Conservation (phyloP, 2,797 vertebrate species). For the Tragelaphus eurycerus region DNA sequence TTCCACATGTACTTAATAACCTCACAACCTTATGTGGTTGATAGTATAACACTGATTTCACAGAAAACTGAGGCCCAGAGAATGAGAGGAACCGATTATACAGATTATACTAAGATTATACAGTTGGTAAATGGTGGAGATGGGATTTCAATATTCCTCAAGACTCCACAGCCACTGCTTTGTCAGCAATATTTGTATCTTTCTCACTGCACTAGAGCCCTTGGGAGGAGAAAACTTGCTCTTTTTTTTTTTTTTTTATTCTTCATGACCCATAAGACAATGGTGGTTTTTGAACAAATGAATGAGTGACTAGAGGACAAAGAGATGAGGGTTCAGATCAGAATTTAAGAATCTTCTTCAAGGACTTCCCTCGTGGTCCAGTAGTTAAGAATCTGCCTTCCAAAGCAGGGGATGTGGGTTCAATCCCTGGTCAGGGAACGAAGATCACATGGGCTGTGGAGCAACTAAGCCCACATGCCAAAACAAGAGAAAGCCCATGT, state of each 20-base stretch:
- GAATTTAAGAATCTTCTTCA: not conserved
- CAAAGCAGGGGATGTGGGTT: not conserved
- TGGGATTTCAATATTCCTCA: not conserved
- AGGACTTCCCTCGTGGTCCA: not conserved
- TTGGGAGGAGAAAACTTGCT: not conserved
- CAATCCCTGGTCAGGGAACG: not conserved
- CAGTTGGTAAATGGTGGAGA: too few species aligned
- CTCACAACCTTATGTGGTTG: not conserved
- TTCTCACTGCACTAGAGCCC: not conserved
- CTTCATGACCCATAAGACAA: not conserved
- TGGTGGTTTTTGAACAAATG: not conserved
- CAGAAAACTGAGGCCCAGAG: not conserved
- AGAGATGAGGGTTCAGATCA: not conserved
- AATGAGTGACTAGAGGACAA: not conserved
- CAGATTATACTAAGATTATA: not conserved
- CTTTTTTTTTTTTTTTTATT: not conserved
- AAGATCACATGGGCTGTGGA: not conserved
- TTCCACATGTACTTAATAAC: not conserved
- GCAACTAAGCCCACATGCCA: not conserved
- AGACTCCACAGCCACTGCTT: not conserved
- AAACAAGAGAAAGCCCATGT: not conserved
- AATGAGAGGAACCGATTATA: not conserved
- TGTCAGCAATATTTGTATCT: not conserved
- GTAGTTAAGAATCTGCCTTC: not conserved
- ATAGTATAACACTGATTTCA: not conserved